phyloP scores from a whole-genome alignment of 2,113 vertebrate species.

The Sturnus vulgaris region DNA sequence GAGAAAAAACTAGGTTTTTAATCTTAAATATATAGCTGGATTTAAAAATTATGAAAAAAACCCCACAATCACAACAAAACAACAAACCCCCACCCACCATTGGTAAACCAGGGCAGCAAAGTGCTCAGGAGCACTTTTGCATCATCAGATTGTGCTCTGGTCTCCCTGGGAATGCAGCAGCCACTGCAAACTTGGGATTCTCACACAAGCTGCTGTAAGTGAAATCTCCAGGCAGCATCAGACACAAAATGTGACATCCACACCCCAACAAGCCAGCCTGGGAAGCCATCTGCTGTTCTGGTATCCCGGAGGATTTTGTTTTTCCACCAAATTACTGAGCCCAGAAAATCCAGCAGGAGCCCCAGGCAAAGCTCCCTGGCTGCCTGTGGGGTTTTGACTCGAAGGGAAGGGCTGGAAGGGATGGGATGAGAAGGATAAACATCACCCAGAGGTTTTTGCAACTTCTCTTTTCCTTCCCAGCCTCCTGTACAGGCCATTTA shows the following conservation, averaged over 20 bases:
- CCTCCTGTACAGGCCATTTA: background rate
- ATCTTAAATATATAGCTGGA: background rate
- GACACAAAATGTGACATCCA: background rate
- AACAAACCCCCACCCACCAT: background rate
- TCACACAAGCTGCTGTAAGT: background rate
- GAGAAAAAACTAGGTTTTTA: slow-evolving; percentile 4
- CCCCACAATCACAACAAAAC: background rate
- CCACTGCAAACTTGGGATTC: background rate
- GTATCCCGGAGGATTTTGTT: background rate
- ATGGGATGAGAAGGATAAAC: background rate
- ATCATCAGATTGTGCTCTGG: background rate
- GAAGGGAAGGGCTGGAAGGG: background rate
- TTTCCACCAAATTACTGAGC: background rate
- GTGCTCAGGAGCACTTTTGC: background rate
- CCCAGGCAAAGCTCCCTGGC: background rate
- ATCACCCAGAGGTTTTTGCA: background rate
- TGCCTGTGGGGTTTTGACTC: background rate
- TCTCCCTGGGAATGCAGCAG: background rate
- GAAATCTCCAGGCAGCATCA: background rate
- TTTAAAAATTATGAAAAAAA: background rate
- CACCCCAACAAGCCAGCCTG: background rate
- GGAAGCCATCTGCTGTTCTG: background rate
- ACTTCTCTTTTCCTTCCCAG: background rate
- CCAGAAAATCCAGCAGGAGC: background rate
- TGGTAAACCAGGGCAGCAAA: background rate